A percentile compares a stretch with the other conserved stretches of the same genome.
Evolutionary conservation across 2,113 vertebrate genomes (phyloP).

Genomic region (Phylloscopus trochiloides): DNA sequence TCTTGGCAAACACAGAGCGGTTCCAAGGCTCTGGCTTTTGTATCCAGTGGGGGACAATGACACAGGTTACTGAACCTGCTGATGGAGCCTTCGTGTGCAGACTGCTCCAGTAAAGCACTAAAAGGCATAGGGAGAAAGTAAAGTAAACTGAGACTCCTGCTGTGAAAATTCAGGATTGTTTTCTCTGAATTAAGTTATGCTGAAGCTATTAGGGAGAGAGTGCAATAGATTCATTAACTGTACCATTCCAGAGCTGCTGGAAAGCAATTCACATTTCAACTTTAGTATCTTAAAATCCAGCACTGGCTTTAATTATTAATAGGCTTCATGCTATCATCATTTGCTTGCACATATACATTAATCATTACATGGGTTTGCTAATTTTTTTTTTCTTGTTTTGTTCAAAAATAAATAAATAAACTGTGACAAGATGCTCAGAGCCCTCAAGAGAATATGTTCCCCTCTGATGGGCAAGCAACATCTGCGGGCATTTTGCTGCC

Average conservation of each 20-base stretch:
- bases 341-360: conserved; percentile 44
- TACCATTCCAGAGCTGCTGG: neutral
- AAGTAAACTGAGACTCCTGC: neutral
- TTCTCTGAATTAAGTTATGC: neutral
- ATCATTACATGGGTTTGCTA: conserved; percentile 4
- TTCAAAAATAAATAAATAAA: conserved; percentile 45
- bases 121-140: neutral
- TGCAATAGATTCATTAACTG: neutral
- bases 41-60: neutral
- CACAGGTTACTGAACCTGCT: neutral
- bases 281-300: neutral
- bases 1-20: neutral
- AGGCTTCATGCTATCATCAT: neutral
- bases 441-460: conserved; percentile 39
- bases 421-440: neutral
- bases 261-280: conserved; percentile 33
- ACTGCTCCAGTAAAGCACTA: neutral
- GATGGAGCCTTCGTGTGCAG: neutral
- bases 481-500: conserved; percentile 43
- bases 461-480: conserved; percentile 57
- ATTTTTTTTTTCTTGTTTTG: conserved; percentile 3
- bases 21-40: neutral
- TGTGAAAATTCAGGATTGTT: neutral
- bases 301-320: conserved; percentile 39
- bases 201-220: neutral